phyloP scores from a whole-genome alignment of 2,888 invertebrate genomes.

The Ormyrus rosae region DNA sequence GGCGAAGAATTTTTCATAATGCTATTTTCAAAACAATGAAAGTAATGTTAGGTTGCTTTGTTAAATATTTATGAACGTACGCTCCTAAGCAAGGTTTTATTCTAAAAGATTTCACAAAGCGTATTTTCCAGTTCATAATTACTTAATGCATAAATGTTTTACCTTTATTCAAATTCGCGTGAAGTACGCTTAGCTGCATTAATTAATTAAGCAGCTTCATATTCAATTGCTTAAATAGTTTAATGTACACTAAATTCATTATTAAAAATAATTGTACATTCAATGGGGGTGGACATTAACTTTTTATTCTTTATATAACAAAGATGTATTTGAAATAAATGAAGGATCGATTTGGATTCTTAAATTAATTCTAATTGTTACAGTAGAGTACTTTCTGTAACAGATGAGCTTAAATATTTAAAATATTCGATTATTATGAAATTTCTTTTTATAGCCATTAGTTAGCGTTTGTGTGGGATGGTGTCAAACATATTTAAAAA shows the following conservation, averaged over 20 bases:
- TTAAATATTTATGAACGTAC: no score
- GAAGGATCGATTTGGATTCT: background rate
- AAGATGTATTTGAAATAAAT: no score
- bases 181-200: conserved; percentile 2
- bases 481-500: no score
- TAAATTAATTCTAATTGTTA: background rate
- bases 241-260: no score
- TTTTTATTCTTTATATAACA: no score
- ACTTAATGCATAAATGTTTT: background rate
- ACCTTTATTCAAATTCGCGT: background rate
- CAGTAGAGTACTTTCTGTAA: background rate
- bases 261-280: no score
- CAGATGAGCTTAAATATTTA: no score
- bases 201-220: background rate
- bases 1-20: background rate
- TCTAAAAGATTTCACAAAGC: background rate
- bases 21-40: background rate
- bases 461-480: no score
- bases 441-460: no score
- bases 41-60: background rate
- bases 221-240: background rate
- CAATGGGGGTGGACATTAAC: no score
- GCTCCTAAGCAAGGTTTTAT: background rate
- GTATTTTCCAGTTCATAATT: background rate
- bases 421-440: no score